Conservation (phyloP, 2,888 invertebrate species). For the Pammene fasciana region DNA sequence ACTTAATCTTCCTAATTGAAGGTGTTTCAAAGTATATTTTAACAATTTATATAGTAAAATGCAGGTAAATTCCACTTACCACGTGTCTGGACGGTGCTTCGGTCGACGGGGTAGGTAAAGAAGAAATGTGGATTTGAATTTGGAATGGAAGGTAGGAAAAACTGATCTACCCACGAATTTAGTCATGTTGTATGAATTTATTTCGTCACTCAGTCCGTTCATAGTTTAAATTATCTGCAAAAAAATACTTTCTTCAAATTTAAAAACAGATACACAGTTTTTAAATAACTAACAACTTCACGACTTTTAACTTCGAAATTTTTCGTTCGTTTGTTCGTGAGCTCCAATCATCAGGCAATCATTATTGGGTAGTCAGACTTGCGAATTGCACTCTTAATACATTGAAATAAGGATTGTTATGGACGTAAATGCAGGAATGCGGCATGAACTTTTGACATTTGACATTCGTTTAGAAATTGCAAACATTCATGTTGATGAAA, state of each 20-base stretch:
- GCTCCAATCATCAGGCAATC: not conserved
- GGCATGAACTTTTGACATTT: conserved; percentile 1
- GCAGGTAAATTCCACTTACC: conserved; percentile 68
- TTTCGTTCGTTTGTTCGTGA: not conserved
- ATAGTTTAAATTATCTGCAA: not conserved
- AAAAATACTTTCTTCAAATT: not conserved
- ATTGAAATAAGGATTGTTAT: not conserved
- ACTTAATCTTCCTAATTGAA: conserved; percentile 24
- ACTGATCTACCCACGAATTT: conserved; percentile 54
- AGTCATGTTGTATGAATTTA: conserved; percentile 34
- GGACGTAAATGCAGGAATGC: not conserved
- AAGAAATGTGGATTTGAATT: conserved; percentile 56
- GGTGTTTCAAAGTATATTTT: conserved; percentile 39
- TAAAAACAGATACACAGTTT: no score
- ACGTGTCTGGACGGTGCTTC: conserved; percentile 58
- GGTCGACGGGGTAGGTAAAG: conserved; percentile 48
- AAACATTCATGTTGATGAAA: conserved; percentile 1
- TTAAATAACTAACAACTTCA: no score
- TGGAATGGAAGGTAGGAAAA: conserved; percentile 45
- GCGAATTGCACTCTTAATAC: conserved; percentile 3
- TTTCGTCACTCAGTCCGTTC: not conserved
- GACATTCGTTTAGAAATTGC: conserved; percentile 34
- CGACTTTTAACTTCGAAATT: conserved; percentile 7
- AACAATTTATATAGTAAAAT: conserved; percentile 46
- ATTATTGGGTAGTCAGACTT: not conserved